These are phyloP conservation scores for Mylabris sibirica DNA, from an alignment of 2,888 invertebrate species.

Conservation along the genomic window DNA sequence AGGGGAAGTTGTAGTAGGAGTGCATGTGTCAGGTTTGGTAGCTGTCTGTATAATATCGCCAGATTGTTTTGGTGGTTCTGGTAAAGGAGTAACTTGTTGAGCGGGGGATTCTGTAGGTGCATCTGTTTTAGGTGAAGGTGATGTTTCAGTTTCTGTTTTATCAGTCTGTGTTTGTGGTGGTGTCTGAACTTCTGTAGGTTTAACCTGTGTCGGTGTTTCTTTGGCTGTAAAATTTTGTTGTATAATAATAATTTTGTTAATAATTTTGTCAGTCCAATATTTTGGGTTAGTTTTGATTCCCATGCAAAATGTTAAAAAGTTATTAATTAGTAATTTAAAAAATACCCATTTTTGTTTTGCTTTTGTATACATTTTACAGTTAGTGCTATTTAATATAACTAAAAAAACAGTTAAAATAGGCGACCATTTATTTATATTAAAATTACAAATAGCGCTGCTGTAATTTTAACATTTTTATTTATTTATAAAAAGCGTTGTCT, in stretches of 20 bases:
- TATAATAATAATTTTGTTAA: conserved; percentile 9
- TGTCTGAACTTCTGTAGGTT: conserved; percentile 20
- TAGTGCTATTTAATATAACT: not conserved
- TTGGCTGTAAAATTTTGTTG: conserved; percentile 26
- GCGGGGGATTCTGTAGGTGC: not conserved
- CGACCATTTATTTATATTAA: conserved; percentile 11
- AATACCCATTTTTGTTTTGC: not conserved
- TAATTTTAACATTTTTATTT: conserved; percentile 10
- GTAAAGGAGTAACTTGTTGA: not conserved
- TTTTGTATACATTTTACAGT: not conserved
- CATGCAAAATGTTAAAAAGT: conserved; percentile 5
- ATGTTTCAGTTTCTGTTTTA: conserved; percentile 4
- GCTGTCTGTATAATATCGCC: not conserved
- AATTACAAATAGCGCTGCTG: conserved; percentile 9
- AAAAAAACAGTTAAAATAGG: conserved; percentile 2
- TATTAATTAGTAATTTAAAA: conserved; percentile 10
- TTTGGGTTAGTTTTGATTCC: conserved; percentile 3
- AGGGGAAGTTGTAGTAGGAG: not conserved
- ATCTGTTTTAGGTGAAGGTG: conserved; percentile 8
- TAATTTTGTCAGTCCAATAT: not conserved
- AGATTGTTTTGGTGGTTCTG: conserved; percentile 7
- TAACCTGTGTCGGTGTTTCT: conserved; percentile 38
- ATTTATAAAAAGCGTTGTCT: conserved; percentile 10
- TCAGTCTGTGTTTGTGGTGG: conserved; percentile 15
- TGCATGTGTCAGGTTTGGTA: not conserved